Evolutionary conservation across 2,888 invertebrate species (phyloP).

Genomic region (Erebia epiphron): DNA sequence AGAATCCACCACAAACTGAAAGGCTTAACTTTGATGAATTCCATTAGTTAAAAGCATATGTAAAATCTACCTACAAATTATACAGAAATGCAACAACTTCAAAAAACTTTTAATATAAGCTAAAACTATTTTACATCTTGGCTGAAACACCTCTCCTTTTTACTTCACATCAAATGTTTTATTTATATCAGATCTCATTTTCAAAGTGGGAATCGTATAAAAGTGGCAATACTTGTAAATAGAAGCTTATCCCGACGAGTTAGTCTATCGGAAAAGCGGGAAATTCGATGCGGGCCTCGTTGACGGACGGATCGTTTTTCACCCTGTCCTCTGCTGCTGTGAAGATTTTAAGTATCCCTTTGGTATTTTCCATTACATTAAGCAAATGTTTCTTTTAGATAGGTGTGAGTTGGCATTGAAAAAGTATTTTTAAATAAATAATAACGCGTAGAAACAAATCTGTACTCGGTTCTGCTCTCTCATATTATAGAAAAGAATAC

Average conservation of each 20-base stretch:
- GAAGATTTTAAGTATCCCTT: constrained; percentile 33
- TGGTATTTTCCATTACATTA: constrained; percentile 36
- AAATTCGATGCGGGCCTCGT: constrained; percentile 36
- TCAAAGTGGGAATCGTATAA: constrained; percentile 28
- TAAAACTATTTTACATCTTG: background rate
- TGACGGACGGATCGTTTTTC: constrained; percentile 40
- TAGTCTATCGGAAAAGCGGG: constrained; percentile 38
- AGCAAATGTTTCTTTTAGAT: constrained; percentile 6
- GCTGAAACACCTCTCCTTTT: background rate
- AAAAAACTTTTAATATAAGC: too few species aligned
- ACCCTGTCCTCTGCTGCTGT: constrained; percentile 33
- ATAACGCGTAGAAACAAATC: too few species aligned
- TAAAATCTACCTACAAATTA: too few species aligned
- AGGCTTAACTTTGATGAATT: too few species aligned
- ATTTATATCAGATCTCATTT: constrained; percentile 27
- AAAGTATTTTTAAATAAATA: background rate
- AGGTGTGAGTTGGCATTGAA: background rate
- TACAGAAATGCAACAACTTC: too few species aligned
- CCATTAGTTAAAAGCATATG: too few species aligned
- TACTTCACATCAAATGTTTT: constrained; percentile 20
- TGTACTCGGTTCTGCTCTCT: too few species aligned
- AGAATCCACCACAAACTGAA: too few species aligned
- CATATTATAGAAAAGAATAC: too few species aligned
- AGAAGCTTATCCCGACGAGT: constrained; percentile 35
- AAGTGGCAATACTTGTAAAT: constrained; percentile 35